These are phyloP conservation scores for Aspidiotus rigidus DNA, from an alignment of 2,888 invertebrate genomes.

Conservation along the genomic window DNA sequence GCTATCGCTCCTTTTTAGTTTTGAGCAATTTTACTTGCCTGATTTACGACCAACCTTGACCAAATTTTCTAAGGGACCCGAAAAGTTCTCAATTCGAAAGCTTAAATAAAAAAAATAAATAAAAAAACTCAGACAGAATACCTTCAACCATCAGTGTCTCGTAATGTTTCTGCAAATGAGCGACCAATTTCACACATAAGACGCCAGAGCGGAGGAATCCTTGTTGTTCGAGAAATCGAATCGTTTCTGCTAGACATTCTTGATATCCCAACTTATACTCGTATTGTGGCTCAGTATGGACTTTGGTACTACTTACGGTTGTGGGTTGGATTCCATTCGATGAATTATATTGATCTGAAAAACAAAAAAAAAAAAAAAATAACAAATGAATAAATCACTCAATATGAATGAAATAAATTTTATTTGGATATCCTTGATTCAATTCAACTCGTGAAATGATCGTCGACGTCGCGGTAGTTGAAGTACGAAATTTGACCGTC, in stretches of 20 bases:
- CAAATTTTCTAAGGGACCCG: no score
- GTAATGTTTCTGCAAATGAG: constrained; percentile 75
- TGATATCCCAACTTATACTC: constrained; percentile 75
- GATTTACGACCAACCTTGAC: no score
- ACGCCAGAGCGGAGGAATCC: constrained; percentile 71
- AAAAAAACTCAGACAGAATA: constrained; percentile 40
- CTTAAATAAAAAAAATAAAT: no score
- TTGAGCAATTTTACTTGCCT: no score
- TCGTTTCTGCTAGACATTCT: constrained; percentile 81
- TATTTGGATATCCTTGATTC: no score
- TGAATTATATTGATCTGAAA: not conserved
- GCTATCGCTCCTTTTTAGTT: no score
- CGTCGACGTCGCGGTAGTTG: no score
- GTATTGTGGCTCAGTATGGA: constrained; percentile 40
- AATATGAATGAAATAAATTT: no score
- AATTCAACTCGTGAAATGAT: no score
- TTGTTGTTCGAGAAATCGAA: constrained; percentile 79
- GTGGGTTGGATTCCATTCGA: not conserved
- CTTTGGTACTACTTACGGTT: constrained; percentile 1
- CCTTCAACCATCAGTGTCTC: constrained; percentile 53
- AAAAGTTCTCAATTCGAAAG: no score
- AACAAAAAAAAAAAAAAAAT: not conserved
- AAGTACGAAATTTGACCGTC: no score
- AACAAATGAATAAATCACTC: not conserved
- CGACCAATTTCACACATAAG: constrained; percentile 67